Conservation (phyloP, 2,797 vertebrate genomes). For the Pteronotus mesoamericanus region DNA sequence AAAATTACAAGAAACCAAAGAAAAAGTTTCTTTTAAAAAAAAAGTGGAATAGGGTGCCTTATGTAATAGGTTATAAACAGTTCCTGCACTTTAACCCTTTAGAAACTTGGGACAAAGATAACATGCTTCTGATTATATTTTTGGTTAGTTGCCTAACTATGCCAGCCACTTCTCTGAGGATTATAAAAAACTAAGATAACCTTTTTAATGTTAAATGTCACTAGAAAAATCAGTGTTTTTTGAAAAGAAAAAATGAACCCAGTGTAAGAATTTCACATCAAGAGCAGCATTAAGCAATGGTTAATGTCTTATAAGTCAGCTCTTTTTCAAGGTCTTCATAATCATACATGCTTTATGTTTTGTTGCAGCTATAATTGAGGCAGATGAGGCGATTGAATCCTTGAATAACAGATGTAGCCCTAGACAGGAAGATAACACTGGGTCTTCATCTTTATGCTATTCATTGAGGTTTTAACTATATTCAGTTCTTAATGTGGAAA, state of each 20-base stretch:
- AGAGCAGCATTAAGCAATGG: constrained; percentile 16
- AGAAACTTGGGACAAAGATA: constrained; percentile 61
- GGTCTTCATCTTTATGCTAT: constrained; percentile 2
- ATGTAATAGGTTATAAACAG: constrained; percentile 41
- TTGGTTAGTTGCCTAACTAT: constrained; percentile 19
- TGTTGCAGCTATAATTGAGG: neutral
- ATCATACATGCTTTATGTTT: neutral
- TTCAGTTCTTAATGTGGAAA: constrained; percentile 42
- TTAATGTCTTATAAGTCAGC: neutral
- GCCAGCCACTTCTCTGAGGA: constrained; percentile 32
- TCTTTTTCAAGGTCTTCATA: constrained; percentile 33
- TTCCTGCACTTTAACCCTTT: constrained; percentile 74
- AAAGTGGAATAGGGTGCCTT: constrained; percentile 84
- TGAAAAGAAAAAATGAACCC: constrained; percentile 48
- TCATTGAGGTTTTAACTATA: constrained; percentile 4
- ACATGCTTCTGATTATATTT: constrained; percentile 56
- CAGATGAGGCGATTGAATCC: constrained; percentile 22
- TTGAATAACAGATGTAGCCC: neutral
- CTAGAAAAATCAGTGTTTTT: constrained; percentile 59
- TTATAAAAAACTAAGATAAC: constrained; percentile 66
- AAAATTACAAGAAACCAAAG: constrained; percentile 95
- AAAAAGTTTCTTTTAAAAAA: constrained; percentile 91
- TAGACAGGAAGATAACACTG: neutral
- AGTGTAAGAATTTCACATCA: neutral
- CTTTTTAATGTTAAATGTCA: constrained; percentile 48